These are phyloP conservation scores for Nebria ingens DNA, from an alignment of 1,140 invertebrate genomes.

Conservation along the genomic window DNA sequence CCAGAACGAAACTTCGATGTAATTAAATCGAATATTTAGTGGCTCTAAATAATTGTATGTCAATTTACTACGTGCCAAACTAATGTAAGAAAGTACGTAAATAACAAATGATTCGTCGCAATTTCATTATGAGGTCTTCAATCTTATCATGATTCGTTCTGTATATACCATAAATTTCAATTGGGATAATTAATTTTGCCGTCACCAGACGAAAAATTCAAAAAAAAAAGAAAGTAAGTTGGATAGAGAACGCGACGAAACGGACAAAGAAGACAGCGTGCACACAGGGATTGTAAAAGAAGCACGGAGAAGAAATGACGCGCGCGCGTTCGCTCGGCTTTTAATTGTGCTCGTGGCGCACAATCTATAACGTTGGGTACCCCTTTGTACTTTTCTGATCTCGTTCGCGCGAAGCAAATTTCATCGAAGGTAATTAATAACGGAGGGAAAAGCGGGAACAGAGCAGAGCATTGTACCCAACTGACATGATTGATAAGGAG, in stretches of 20 bases:
- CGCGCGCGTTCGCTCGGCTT: neutral
- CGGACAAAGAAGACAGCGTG: neutral
- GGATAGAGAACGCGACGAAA: neutral
- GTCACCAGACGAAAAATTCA: slow-evolving; percentile 2
- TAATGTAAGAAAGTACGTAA: no score
- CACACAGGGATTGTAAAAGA: no score
- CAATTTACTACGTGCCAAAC: no score
- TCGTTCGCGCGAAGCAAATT: neutral
- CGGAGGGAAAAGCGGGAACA: neutral
- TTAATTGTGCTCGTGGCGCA: neutral
- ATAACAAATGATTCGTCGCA: neutral
- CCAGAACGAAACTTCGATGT: no score
- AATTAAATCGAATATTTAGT: no score
- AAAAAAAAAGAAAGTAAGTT: neutral
- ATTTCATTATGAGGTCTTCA: neutral
- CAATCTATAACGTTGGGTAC: slow-evolving; percentile 2
- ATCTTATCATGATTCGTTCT: neutral
- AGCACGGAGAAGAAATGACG: neutral
- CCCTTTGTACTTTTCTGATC: slow-evolving; percentile 8
- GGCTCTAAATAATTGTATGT: no score
- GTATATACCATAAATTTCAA: neutral
- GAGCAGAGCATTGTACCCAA: neutral
- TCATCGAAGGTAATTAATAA: slow-evolving; percentile 7
- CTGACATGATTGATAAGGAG: slow-evolving; percentile 4
- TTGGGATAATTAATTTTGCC: neutral